Evolutionary conservation across 2,888 invertebrate genomes (phyloP).

Genomic region (Andricus curvator): DNA sequence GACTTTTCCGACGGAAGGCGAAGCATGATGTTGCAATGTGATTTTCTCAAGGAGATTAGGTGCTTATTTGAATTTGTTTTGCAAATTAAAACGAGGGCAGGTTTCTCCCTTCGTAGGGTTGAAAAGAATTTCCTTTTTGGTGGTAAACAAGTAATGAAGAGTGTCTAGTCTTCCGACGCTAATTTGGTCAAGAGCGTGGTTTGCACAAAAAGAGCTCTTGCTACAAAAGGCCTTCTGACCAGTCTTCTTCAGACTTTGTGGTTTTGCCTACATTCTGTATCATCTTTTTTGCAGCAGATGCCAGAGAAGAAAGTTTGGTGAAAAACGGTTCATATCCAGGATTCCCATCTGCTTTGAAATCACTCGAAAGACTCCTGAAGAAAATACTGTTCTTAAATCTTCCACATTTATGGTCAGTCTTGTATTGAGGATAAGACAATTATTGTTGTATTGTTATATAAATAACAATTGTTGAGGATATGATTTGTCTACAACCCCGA

Average conservation of each 20-base stretch:
- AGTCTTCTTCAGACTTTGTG: not conserved
- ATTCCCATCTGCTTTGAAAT: not conserved
- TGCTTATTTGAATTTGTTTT: not conserved
- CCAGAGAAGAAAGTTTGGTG: not conserved
- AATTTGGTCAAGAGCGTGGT: not conserved
- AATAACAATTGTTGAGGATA: not conserved
- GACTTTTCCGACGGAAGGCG: conserved; percentile 6
- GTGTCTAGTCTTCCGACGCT: conserved; percentile 5
- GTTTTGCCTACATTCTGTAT: not conserved
- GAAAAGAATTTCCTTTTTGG: not conserved
- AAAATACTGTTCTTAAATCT: not conserved
- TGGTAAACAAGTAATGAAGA: not conserved
- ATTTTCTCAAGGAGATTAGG: not conserved
- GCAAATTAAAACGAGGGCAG: not conserved
- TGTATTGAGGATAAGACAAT: not conserved
- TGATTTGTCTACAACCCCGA: not conserved
- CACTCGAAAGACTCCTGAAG: not conserved
- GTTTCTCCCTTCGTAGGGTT: not conserved
- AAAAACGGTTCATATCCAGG: not conserved
- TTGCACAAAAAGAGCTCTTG: not conserved
- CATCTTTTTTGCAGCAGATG: not conserved
- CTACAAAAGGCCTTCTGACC: not conserved
- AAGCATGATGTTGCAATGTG: not conserved
- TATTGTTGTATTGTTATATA: not conserved
- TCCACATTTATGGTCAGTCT: not conserved